phyloP scores from a whole-genome alignment of 1,140 invertebrate genomes.

The Pseudachorutes palmiensis region DNA sequence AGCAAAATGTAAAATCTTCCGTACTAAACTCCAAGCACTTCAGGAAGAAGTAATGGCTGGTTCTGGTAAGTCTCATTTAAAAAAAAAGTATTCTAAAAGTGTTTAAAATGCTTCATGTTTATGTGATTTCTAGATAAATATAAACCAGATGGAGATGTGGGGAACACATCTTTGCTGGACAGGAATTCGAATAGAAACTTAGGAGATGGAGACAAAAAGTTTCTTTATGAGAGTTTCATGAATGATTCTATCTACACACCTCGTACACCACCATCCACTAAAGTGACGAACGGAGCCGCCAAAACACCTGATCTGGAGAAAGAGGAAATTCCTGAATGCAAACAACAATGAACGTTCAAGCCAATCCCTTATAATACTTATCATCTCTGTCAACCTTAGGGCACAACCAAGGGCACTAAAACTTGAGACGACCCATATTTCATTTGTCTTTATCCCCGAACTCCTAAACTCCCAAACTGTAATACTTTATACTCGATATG shows the following conservation, averaged over 20 bases:
- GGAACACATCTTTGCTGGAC: not conserved
- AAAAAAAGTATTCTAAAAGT: not conserved
- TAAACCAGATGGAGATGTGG: not conserved
- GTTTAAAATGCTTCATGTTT: not conserved
- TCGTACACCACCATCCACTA: not conserved
- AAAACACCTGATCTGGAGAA: not conserved
- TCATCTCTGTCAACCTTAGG: not conserved
- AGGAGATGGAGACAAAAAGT: not conserved
- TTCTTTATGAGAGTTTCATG: not conserved
- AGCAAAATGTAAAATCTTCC: slow-evolving; percentile 22
- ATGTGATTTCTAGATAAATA: not conserved
- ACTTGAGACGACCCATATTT: too few species aligned
- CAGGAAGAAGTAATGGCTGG: slow-evolving; percentile 7
- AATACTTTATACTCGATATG: too few species aligned
- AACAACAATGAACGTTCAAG: not conserved
- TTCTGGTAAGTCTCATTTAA: not conserved
- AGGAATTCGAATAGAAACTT: not conserved
- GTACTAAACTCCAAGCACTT: slow-evolving; percentile 15
- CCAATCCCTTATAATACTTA: not conserved
- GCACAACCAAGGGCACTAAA: not conserved
- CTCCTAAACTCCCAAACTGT: too few species aligned
- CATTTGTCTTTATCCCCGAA: too few species aligned
- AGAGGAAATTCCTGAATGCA: not conserved
- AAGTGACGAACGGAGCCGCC: not conserved
- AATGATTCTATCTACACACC: not conserved